Base-by-base conservation (phyloP, 2,888 invertebrate species). In the Spilosoma lubricipeda region DNA sequence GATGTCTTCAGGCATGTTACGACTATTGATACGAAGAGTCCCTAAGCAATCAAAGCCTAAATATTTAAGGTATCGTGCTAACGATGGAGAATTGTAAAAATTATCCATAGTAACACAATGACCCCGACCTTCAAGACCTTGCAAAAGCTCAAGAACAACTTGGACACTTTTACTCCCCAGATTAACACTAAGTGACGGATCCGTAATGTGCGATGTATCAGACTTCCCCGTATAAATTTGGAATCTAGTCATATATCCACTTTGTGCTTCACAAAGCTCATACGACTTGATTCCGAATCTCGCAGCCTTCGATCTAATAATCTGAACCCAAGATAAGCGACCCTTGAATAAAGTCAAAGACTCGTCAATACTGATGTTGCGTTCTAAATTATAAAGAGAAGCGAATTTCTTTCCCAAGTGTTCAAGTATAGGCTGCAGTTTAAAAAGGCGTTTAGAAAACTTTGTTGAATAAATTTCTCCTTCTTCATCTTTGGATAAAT, bases 281-380 rank as follows among this genome's bases (percentile, higher is more conserved):
- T 70, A 70, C 42, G 81, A 81, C n/a, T 85, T 84, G 3, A 84
- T 83, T 0, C 81, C 80, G 52, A 81, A 78, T 42, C 75, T 77
- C 0, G 78, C 78, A 69, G 80, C 67, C 74, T 85, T 82, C n/a
- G 80, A 69, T 39, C 77, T 63, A 65, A 82, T 82, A 20, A 70
- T 67, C 33, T 42, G 42, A 13, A 74, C 67, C 81, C 81, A 84
- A 33, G 80, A 77, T 70, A 82, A 70, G 11, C 77, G 77, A 20
- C 80, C 84, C 75, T 83, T 83, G 71, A 75, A 83, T 67, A 84
- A 74, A 39, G 80, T 80, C 79, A 84, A 76, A 65, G 84, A 82
- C 79, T 85, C 84, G 39, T 82, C 79, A n/a, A 85, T 80, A 5
- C 71, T 52, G 2, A 84, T 45, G 5, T 80, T 67, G 9, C 45